phyloP scores from a whole-genome alignment of 2,888 invertebrate species.

The Syrista parreyssii region DNA sequence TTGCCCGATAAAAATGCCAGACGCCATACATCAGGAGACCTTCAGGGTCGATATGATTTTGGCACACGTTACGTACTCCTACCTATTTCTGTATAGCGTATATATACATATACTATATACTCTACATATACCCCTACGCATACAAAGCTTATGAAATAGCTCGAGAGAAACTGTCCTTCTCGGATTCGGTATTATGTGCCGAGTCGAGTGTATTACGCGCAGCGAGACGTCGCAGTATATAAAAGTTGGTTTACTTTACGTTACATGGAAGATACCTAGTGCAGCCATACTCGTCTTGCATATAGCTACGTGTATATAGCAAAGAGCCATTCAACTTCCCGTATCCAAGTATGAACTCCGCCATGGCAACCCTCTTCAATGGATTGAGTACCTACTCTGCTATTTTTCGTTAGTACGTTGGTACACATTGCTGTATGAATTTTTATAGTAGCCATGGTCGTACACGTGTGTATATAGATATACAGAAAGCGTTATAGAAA shows the following conservation, averaged over 20 bases:
- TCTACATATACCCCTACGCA: background rate
- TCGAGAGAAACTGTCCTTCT: background rate
- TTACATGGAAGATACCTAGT: constrained; percentile 38
- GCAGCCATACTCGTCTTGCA: constrained; percentile 22
- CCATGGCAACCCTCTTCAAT: constrained; percentile 26
- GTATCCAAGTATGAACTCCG: constrained; percentile 25
- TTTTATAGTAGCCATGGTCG: background rate
- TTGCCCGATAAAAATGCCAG: constrained; percentile 45
- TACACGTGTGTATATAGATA: background rate
- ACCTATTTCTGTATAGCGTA: constrained; percentile 19
- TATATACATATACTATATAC: constrained; percentile 8
- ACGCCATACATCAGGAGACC: constrained; percentile 40
- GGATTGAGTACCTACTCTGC: constrained; percentile 27
- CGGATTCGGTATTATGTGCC: constrained; percentile 48
- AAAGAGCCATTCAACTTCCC: constrained; percentile 42
- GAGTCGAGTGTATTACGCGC: constrained; percentile 50
- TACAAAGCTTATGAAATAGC: background rate
- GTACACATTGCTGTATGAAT: background rate
- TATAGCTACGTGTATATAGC: constrained; percentile 18
- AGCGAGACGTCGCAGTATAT: constrained; percentile 49
- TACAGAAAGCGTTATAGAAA: background rate
- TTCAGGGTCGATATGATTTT: constrained; percentile 58
- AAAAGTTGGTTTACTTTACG: constrained; percentile 60
- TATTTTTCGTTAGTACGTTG: background rate
- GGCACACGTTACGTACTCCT: constrained; percentile 51